Percentiles rank a stretch among this genome's conserved stretches.
phyloP scores from a whole-genome alignment of 2,113 vertebrate species.

The Scomber scombrus region DNA sequence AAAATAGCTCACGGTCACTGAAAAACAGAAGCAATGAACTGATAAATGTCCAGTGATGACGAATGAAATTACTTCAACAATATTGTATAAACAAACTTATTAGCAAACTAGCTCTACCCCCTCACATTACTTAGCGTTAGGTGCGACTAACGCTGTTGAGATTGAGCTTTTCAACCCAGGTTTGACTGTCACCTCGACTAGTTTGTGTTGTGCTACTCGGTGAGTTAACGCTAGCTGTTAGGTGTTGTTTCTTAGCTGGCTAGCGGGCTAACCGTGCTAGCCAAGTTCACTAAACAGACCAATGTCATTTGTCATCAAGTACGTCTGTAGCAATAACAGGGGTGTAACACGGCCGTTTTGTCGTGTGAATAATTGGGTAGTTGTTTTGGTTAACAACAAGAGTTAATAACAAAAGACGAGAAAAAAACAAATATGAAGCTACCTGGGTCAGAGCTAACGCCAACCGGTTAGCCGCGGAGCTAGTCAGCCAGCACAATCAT shows the following conservation, averaged over 20 bases:
- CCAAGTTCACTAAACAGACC: constrained; percentile 59
- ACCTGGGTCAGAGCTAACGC: constrained; percentile 73
- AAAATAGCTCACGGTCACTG: constrained; percentile 2
- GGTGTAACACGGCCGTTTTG: not conserved
- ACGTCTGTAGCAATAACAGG: not conserved
- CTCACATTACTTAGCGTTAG: not conserved
- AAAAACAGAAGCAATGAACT: not conserved
- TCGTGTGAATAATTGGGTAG: not conserved
- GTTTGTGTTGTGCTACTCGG: not conserved
- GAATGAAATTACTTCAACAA: constrained; percentile 1
- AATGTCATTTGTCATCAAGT: constrained; percentile 42
- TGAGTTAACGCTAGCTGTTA: not conserved
- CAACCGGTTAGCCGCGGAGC: constrained; percentile 75
- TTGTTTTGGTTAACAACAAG: not conserved
- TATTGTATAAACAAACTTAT: constrained; percentile 65
- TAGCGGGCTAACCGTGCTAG: constrained; percentile 38
- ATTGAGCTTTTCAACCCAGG: not conserved
- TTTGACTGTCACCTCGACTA: not conserved
- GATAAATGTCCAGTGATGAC: constrained; percentile 5
- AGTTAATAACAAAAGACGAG: not conserved
- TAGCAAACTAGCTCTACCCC: constrained; percentile 8
- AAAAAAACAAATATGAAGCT: constrained; percentile 37
- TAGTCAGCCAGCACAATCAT: constrained; percentile 66
- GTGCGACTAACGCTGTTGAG: not conserved
- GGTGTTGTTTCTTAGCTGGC: constrained; percentile 31